These are phyloP conservation scores for Nowickia ferox DNA, from an alignment of 2,888 invertebrate genomes.

Conservation along the genomic window DNA sequence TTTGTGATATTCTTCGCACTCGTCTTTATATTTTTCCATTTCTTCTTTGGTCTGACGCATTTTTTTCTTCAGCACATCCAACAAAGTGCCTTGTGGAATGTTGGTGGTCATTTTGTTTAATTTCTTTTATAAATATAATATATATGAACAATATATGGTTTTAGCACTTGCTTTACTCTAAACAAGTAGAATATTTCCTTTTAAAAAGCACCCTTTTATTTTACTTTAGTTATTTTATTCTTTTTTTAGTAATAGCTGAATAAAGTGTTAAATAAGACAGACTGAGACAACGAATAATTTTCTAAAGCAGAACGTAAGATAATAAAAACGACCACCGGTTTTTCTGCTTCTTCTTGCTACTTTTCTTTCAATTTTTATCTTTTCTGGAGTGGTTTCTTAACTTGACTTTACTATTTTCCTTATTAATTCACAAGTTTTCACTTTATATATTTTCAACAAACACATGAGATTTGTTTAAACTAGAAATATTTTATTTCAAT, in stretches of 20 bases:
- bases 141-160: conserved; percentile 55
- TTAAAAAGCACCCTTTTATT: conserved; percentile 66
- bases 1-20: conserved; percentile 97
- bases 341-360: conserved; percentile 74
- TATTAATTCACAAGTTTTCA: conserved; percentile 65
- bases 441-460: conserved; percentile 69
- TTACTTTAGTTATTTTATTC: conserved; percentile 69
- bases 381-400: conserved; percentile 69
- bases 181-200: conserved; percentile 64
- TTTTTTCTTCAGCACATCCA: conserved; percentile 99
- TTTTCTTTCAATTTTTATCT: conserved; percentile 68
- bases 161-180: conserved; percentile 54
- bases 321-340: conserved; percentile 79
- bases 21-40: conserved; percentile 99
- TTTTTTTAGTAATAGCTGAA: conserved; percentile 44
- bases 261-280: conserved; percentile 66
- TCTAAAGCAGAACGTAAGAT: conserved; percentile 74
- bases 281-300: conserved; percentile 70
- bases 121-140: conserved; percentile 54
- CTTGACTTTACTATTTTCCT: conserved; percentile 73
- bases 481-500: conserved; percentile 63
- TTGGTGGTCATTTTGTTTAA: conserved; percentile 89
- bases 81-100: conserved; percentile 95
- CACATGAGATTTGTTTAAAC: conserved; percentile 72
- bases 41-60: conserved; percentile 99